A percentile compares a stretch with the other conserved stretches of the same genome.
Evolutionary conservation across 1,140 invertebrate genomes (phyloP).

Genomic region (Tetragnatha versicolor): DNA sequence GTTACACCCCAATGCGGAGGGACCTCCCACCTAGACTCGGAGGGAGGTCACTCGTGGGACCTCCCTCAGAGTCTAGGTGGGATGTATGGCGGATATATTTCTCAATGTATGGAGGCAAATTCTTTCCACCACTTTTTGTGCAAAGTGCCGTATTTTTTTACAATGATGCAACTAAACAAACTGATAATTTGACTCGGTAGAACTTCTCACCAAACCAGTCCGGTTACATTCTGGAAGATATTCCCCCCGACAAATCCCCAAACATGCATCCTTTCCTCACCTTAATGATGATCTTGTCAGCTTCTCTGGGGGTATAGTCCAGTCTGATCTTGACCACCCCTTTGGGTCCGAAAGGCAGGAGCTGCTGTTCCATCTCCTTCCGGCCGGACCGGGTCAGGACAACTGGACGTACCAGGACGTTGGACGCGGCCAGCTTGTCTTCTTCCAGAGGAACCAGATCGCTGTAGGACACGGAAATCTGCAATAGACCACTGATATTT

Average conservation of each 20-base stretch:
- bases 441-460: constrained; percentile 60
- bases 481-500: too few species aligned
- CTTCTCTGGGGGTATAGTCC: constrained; percentile 61
- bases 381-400: constrained; percentile 56
- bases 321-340: constrained; percentile 62
- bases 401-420: constrained; percentile 58
- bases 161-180: too few species aligned
- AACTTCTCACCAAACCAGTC: too few species aligned
- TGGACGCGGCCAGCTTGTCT: constrained; percentile 59
- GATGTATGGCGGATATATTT: too few species aligned
- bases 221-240: neutral
- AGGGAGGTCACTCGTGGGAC: too few species aligned
- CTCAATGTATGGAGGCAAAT: too few species aligned
- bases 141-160: too few species aligned
- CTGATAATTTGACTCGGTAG: too few species aligned
- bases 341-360: constrained; percentile 52
- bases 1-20: too few species aligned
- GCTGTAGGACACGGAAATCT: constrained; percentile 62
- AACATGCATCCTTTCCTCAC: constrained; percentile 20
- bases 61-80: too few species aligned
- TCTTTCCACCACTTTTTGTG: too few species aligned
- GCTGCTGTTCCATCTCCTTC: constrained; percentile 39
- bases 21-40: too few species aligned
- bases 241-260: neutral
- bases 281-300: constrained; percentile 58